Evolutionary conservation across 2,113 vertebrate species (phyloP).

Genomic region (Budorcas taxicolor): DNA sequence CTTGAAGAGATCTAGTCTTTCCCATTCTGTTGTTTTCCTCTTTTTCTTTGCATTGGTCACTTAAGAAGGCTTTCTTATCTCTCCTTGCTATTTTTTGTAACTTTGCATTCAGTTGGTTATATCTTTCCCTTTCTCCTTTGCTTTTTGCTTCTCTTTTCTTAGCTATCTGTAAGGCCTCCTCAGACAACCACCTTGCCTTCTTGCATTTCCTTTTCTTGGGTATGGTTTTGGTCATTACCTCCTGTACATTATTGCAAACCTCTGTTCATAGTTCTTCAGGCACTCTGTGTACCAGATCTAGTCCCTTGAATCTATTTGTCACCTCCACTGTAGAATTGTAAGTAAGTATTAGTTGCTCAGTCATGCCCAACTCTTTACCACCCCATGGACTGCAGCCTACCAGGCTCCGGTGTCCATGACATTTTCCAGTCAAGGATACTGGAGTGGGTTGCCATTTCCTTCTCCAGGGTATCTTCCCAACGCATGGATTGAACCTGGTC

Average conservation of each 20-base stretch:
- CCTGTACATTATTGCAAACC: not conserved
- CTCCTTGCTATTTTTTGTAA: not conserved
- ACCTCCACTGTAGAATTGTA: not conserved
- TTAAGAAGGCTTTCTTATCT: not conserved
- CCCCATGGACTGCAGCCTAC: not conserved
- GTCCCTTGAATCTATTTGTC: not conserved
- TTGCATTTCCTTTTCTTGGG: not conserved
- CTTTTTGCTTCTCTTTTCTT: not conserved
- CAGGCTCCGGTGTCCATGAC: not conserved
- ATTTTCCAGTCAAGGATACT: not conserved
- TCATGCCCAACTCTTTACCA: accelerated
- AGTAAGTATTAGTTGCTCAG: not conserved
- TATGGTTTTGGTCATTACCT: not conserved
- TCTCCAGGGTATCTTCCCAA: not conserved
- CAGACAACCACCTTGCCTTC: not conserved
- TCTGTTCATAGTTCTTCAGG: not conserved
- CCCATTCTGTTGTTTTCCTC: not conserved
- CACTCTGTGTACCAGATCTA: not conserved
- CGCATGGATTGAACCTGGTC: not conserved
- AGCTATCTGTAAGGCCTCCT: not conserved
- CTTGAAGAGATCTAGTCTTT: not conserved
- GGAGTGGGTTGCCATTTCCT: not conserved
- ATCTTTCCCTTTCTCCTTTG: not conserved
- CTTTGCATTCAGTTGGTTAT: not conserved
- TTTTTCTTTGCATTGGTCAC: not conserved